Evolutionary conservation across 2,888 invertebrate species (phyloP).

Genomic region (Phengaris alcon): DNA sequence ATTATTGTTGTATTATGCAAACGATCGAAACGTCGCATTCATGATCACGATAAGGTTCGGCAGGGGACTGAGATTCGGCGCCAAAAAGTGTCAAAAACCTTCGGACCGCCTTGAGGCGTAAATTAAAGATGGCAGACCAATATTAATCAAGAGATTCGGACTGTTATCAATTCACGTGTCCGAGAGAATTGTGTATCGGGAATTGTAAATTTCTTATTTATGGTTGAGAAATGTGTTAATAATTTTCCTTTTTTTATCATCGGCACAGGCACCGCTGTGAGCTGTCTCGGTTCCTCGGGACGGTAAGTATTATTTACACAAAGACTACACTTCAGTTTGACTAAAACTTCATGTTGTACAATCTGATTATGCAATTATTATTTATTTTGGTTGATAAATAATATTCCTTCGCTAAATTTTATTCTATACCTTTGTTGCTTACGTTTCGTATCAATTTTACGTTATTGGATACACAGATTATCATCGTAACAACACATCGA

Average conservation of each 20-base stretch:
- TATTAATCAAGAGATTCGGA: conserved; percentile 32
- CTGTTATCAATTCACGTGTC: conserved; percentile 29
- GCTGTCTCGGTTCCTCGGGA: background rate
- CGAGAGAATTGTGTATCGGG: conserved; percentile 7
- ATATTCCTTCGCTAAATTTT: background rate
- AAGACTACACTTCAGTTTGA: background rate
- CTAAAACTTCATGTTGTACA: background rate
- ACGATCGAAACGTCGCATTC: conserved; percentile 38
- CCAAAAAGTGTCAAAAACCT: conserved; percentile 47
- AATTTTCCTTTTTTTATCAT: background rate
- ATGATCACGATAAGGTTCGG: conserved; percentile 42
- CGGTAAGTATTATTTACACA: background rate
- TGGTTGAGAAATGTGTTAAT: background rate
- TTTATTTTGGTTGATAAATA: too few relatives aligned
- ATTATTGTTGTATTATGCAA: conserved; percentile 42
- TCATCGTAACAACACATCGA: conserved; percentile 10
- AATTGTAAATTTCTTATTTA: conserved; percentile 14
- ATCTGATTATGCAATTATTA: background rate
- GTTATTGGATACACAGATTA: background rate
- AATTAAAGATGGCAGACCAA: conserved; percentile 38
- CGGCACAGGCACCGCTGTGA: background rate
- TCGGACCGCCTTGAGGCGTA: conserved; percentile 36
- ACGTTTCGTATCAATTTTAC: background rate
- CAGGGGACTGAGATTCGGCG: conserved; percentile 42
- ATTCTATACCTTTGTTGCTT: background rate